These are phyloP conservation scores for Eumacrocentrus americanus DNA, from an alignment of 2,888 invertebrate species.

Conservation along the genomic window DNA sequence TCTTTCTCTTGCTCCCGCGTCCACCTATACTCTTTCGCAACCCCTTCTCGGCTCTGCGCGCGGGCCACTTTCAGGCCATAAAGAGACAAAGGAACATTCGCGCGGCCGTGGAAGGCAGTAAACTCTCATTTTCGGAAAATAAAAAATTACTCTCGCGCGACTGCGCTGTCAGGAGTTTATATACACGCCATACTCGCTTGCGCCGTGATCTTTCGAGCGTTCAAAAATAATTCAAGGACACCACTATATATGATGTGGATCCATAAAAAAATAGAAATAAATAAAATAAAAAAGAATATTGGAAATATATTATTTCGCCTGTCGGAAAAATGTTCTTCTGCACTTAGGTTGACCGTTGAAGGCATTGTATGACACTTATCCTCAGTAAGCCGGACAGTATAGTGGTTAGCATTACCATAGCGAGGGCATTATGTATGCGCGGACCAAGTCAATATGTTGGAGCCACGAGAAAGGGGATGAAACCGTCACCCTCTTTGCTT, in stretches of 20 bases:
- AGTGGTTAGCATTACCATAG: slow-evolving; percentile 43
- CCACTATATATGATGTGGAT: neutral
- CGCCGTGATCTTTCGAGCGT: slow-evolving; percentile 10
- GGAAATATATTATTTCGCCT: neutral
- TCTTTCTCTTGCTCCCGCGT: slow-evolving; percentile 6
- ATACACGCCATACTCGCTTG: slow-evolving; percentile 9
- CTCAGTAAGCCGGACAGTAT: slow-evolving; percentile 52
- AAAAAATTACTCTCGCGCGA: slow-evolving; percentile 40
- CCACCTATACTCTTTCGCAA: slow-evolving; percentile 8
- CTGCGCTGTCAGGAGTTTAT: slow-evolving; percentile 24
- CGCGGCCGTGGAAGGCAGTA: slow-evolving; percentile 50
- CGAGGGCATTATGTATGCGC: slow-evolving; percentile 53
- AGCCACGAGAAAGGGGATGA: slow-evolving; percentile 41
- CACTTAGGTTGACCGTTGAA: slow-evolving; percentile 29
- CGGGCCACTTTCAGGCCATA: slow-evolving; percentile 59
- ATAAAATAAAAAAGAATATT: neutral
- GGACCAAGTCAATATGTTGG: slow-evolving; percentile 38
- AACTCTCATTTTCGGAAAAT: slow-evolving; percentile 58
- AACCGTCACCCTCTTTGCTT: slow-evolving; percentile 56
- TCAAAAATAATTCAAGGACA: slow-evolving; percentile 16
- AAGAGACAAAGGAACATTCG: slow-evolving; percentile 59
- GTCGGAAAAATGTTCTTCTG: neutral
- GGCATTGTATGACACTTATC: slow-evolving; percentile 57
- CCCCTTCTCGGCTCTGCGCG: slow-evolving; percentile 25
- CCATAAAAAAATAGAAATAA: neutral